Percentiles rank a stretch among this genome's conserved stretches.
Conservation (phyloP, 2,888 invertebrate genomes). For the Apamea monoglypha region DNA sequence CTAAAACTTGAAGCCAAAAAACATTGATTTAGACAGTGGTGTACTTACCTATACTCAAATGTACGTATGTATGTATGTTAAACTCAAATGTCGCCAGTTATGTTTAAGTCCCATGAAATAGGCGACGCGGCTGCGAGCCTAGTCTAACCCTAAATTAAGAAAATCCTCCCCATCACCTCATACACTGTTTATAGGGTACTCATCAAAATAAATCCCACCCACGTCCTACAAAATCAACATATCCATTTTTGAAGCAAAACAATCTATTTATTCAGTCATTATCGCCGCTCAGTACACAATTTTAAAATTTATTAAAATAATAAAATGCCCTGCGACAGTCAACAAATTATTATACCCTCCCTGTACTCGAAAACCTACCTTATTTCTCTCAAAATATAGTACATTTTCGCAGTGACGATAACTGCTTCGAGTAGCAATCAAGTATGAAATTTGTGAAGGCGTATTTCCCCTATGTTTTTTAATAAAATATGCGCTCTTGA, state of each 20-base stretch:
- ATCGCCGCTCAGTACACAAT: slow-evolving; percentile 66
- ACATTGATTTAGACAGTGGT: no score
- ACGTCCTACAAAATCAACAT: slow-evolving; percentile 62
- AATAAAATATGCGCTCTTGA: slow-evolving; percentile 85
- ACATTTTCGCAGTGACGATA: slow-evolving; percentile 11
- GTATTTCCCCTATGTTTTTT: slow-evolving; percentile 84
- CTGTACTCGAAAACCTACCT: slow-evolving; percentile 1
- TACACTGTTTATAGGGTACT: neutral
- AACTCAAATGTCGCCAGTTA: no score
- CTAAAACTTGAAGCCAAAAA: neutral
- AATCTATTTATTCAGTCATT: slow-evolving; percentile 69
- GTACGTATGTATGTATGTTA: no score
- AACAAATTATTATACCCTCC: slow-evolving; percentile 24
- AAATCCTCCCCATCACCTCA: no score
- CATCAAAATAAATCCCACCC: neutral
- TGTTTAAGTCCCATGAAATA: no score
- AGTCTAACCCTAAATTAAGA: no score
- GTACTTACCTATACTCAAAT: no score
- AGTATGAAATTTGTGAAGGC: slow-evolving; percentile 63
- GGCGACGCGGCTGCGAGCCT: no score
- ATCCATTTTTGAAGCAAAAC: slow-evolving; percentile 54
- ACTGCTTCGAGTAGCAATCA: slow-evolving; percentile 35
- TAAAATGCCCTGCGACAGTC: slow-evolving; percentile 57
- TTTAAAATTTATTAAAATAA: slow-evolving; percentile 77
- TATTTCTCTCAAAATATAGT: slow-evolving; percentile 9